These are phyloP conservation scores for Calliopum simillimum DNA, from an alignment of 2,888 invertebrate genomes.

Conservation along the genomic window DNA sequence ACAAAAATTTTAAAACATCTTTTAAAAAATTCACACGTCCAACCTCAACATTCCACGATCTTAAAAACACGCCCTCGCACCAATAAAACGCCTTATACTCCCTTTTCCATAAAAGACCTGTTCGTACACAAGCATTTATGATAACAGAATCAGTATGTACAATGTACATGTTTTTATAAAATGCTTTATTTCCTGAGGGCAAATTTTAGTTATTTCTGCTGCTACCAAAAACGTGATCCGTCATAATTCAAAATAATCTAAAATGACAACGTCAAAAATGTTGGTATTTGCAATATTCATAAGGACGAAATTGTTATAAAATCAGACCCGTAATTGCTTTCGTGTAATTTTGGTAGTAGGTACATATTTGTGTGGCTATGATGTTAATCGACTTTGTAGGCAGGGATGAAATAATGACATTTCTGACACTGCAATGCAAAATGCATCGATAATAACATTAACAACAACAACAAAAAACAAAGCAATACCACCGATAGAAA, in stretches of 20 bases:
- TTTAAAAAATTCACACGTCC: too few relatives aligned
- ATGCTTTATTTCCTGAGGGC: too few relatives aligned
- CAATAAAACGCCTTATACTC: too few relatives aligned
- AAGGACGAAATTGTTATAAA: background rate
- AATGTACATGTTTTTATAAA: too few relatives aligned
- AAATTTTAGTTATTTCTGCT: background rate
- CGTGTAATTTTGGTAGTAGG: slow-evolving; percentile 6
- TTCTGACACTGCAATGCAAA: slow-evolving; percentile 7
- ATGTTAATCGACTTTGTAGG: background rate
- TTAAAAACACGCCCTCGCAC: too few relatives aligned
- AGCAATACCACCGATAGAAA: background rate
- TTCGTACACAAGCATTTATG: too few relatives aligned
- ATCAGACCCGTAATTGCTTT: slow-evolving; percentile 20
- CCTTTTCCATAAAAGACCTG: too few relatives aligned
- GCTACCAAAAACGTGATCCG: slow-evolving; percentile 31
- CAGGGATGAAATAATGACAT: background rate
- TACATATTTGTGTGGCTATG: background rate
- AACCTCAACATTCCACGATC: too few relatives aligned
- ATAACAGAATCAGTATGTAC: too few relatives aligned
- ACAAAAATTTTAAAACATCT: too few relatives aligned
- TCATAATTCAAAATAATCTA: slow-evolving; percentile 38
- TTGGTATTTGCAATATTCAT: slow-evolving; percentile 5
- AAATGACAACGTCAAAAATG: slow-evolving; percentile 41
- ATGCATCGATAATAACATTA: slow-evolving; percentile 20
- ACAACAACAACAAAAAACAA: slow-evolving; percentile 4